These are phyloP conservation scores for Laterallus jamaicensis DNA, from an alignment of 2,113 vertebrate genomes.

Conservation along the genomic window DNA sequence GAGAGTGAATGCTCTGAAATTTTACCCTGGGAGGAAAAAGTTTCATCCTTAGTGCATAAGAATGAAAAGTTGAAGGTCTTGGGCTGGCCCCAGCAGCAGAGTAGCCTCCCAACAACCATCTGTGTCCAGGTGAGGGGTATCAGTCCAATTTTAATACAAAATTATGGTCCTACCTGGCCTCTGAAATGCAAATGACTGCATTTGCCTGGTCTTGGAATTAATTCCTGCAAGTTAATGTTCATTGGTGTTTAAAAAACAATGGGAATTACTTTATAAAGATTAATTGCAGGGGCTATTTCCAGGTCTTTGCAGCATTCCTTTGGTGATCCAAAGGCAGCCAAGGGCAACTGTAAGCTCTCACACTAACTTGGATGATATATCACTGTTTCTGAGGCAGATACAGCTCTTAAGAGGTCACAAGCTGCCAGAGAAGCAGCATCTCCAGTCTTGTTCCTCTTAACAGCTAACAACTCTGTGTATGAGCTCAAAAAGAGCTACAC, in stretches of 20 bases:
- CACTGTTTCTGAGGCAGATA: not conserved
- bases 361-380: not conserved
- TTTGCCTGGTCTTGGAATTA: not conserved
- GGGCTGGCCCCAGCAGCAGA: not conserved
- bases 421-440: not conserved
- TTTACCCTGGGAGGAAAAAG: not conserved
- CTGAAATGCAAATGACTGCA: not conserved
- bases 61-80: not conserved
- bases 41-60: not conserved
- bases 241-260: not conserved
- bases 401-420: not conserved
- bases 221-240: not conserved
- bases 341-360: not conserved
- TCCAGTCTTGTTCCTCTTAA: not conserved
- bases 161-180: not conserved
- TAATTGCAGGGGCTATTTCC: not conserved
- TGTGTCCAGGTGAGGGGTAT: not conserved
- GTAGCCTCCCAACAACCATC: not conserved
- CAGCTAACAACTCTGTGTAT: not conserved
- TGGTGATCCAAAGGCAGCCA: not conserved
- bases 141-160: not conserved
- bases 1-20: not conserved
- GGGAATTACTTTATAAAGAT: not conserved
- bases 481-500: not conserved
- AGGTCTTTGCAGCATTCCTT: not conserved